Conservation (phyloP, 2,113 vertebrate genomes). For the Progne subis region DNA sequence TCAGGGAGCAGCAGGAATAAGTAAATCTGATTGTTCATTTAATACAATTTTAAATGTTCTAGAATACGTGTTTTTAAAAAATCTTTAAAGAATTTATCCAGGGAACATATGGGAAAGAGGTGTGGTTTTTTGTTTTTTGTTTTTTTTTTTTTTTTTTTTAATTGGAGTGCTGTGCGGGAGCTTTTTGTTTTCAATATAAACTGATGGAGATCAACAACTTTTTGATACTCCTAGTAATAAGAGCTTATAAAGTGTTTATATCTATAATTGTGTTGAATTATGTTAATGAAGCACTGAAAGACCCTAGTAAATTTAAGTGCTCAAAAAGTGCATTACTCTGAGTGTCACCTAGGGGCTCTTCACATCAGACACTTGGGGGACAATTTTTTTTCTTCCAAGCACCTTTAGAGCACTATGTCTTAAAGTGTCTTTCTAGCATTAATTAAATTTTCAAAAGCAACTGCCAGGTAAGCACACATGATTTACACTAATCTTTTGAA, state of each 20-base stretch:
- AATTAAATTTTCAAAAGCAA: constrained; percentile 71
- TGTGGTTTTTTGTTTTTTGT: not conserved
- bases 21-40: not conserved
- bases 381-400: constrained; percentile 52
- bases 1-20: not conserved
- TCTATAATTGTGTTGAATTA: constrained; percentile 76
- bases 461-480: constrained; percentile 41
- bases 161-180: constrained; percentile 51
- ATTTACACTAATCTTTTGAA: constrained; percentile 56
- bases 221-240: constrained; percentile 69
- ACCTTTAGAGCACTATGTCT: constrained; percentile 58
- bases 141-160: constrained; percentile 2
- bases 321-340: constrained; percentile 74
- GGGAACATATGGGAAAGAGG: not conserved
- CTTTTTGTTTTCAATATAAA: constrained; percentile 57
- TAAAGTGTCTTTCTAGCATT: constrained; percentile 67
- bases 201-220: constrained; percentile 70
- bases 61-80: not conserved
- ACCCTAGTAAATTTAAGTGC: constrained; percentile 72
- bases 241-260: constrained; percentile 77
- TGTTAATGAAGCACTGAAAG: constrained; percentile 74
- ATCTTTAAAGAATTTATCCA: not conserved
- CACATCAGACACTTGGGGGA: constrained; percentile 58
- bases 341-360: constrained; percentile 70
- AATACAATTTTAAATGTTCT: not conserved